phyloP scores from a whole-genome alignment of 2,797 vertebrate species.

The Cygnus olor region DNA sequence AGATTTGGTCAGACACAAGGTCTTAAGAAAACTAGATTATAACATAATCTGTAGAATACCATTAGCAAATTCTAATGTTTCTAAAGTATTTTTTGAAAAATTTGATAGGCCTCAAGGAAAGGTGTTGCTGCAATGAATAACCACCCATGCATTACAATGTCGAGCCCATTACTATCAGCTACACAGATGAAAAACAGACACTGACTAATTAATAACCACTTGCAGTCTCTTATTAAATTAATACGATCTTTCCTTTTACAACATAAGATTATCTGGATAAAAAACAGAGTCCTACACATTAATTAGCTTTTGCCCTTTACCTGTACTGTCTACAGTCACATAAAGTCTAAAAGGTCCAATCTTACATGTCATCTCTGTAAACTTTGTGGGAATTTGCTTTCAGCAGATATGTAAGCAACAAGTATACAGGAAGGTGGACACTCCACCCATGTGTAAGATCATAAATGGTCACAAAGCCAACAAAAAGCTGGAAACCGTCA shows the following conservation, averaged over 20 bases:
- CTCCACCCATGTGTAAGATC: neutral
- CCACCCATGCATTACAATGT: neutral
- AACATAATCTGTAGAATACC: neutral
- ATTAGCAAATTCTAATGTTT: neutral
- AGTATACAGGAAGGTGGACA: neutral
- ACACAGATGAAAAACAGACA: neutral
- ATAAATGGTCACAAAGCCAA: neutral
- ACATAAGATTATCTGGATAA: neutral
- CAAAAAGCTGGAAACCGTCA: neutral
- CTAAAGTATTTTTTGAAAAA: neutral
- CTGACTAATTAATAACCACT: neutral
- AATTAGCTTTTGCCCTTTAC: neutral
- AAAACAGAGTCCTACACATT: neutral
- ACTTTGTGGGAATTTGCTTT: neutral
- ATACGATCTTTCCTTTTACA: too few relatives aligned
- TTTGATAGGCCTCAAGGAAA: neutral
- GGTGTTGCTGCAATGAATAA: neutral
- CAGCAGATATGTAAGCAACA: neutral
- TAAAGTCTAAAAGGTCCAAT: neutral
- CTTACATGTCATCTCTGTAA: too few relatives aligned
- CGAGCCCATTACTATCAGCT: neutral
- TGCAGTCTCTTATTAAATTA: neutral
- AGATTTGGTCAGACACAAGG: neutral
- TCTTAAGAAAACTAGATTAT: neutral
- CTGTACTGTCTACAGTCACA: neutral